Base-by-base conservation (phyloP, 2,888 invertebrate species). In the Andrena chrysosceles region DNA sequence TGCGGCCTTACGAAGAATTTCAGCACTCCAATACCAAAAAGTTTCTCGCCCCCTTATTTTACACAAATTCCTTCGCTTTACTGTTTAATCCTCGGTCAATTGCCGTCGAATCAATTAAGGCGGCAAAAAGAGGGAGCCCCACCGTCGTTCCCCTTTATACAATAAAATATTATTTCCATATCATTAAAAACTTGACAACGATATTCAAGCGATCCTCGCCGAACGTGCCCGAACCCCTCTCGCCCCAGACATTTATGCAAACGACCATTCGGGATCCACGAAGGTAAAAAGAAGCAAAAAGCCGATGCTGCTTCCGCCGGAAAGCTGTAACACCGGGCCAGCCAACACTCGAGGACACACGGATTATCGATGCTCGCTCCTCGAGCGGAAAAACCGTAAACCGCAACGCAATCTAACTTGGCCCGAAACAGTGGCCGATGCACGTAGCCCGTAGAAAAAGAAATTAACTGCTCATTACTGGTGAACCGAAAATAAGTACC, bases 321-420 rank as follows among this genome's bases (percentile, higher is more conserved):
- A 16, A 33, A 26, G 23, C 52, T 59, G 52, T 29, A 49, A 29
- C 60, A 52, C 54, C 26, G 29, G 8, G 31, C 26, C 52, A 62
- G 75, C 42, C 74, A 82, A 82, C 74, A 67, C 75, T 67, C 75
- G 74, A 63, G 42, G 68, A 74, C 67, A 73, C 23, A 64, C 56
- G 77, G 71, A 80, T 83, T 84, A 84, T 82, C 87, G 87, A 81
- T 86, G 77, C 52, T 64, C 60, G 75, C 67, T 64, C 60, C 49
- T 23, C 72, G 64, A 60, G 64, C 67, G 70, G 77, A 85, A 89
- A 85, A 85, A 75, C 88, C 83, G 76, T 76, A 85, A 85, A 89
- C 87, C 85, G 77, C 84, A 84, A 81, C 49, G 87, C 83, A 88
- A 89, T 89, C 83, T 88, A 88, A 88, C 89, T 89, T 88, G 49